A percentile compares a stretch with the other conserved stretches of the same genome.
phyloP scores from a whole-genome alignment of 2,797 vertebrate genomes.

The Potorous gilbertii region DNA sequence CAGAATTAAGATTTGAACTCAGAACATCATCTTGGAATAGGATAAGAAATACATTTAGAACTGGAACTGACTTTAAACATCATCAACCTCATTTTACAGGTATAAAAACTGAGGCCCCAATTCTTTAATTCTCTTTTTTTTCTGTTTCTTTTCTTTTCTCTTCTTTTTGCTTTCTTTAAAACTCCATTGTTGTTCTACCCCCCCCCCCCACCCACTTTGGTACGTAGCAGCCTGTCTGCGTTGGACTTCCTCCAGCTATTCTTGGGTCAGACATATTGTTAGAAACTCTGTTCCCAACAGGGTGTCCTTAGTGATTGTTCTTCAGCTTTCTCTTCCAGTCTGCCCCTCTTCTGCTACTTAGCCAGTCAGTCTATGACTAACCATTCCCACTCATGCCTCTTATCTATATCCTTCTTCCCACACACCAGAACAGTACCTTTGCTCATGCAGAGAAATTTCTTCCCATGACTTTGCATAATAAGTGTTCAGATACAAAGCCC shows the following conservation, averaged over 20 bases:
- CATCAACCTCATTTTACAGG: neutral
- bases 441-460: slow-evolving; percentile 30
- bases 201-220: neutral
- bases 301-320: neutral
- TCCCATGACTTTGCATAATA: slow-evolving; percentile 12
- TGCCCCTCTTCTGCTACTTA: neutral
- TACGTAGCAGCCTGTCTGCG: neutral
- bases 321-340: neutral
- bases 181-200: neutral
- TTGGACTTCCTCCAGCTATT: neutral
- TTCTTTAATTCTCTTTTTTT: neutral
- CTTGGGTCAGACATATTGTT: neutral
- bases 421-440: neutral
- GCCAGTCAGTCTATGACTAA: slow-evolving; percentile 2
- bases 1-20: neutral
- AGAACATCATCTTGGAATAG: neutral
- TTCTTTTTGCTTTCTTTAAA: neutral
- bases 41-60: neutral
- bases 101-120: neutral
- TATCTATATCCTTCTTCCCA: neutral
- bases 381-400: neutral
- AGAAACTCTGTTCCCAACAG: neutral
- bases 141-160: neutral
- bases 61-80: neutral
- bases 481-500: slow-evolving; percentile 14